Percentiles rank a stretch among this genome's conserved stretches.
Conservation (phyloP, 1,140 invertebrate genomes). For the Drosophila lowei region DNA sequence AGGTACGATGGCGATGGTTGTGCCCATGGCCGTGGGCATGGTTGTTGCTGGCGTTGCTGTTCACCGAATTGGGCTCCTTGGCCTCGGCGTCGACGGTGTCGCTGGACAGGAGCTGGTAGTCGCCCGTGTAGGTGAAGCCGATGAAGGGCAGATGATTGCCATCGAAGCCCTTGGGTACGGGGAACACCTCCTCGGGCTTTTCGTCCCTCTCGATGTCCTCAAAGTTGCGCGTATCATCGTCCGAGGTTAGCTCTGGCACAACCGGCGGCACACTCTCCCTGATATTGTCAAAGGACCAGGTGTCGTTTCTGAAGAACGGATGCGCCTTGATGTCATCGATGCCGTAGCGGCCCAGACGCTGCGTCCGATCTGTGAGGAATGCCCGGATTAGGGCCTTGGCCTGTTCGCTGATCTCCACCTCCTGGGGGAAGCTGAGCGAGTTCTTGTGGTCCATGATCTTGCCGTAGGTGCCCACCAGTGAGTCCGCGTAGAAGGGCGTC, state of each 20-base stretch:
- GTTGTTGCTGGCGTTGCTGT: conserved; percentile 75
- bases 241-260: conserved; percentile 96
- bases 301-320: conserved; percentile 97
- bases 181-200: conserved; percentile 94
- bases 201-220: conserved; percentile 98
- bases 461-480: conserved; percentile 98
- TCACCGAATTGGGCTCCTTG: conserved; percentile 84
- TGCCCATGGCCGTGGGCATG: conserved; percentile 64
- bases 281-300: conserved; percentile 99
- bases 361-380: conserved; percentile 96
- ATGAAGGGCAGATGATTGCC: conserved; percentile 99
- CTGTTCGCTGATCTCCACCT: conserved; percentile 95
- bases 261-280: conserved; percentile 97
- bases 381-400: conserved; percentile 97
- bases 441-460: conserved; percentile 99
- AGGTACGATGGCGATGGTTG: conserved; percentile 83
- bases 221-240: conserved; percentile 99
- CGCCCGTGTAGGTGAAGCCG: conserved; percentile 97
- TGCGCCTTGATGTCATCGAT: conserved; percentile 98
- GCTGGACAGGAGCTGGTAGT: conserved; percentile 89
- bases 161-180: conserved; percentile 97
- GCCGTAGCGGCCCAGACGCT: conserved; percentile 95
- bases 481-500: conserved; percentile 99
- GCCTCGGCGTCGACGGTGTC: conserved; percentile 85
- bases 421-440: conserved; percentile 96